Conservation (phyloP, 2,797 vertebrate species). For the Pitangus sulphuratus region DNA sequence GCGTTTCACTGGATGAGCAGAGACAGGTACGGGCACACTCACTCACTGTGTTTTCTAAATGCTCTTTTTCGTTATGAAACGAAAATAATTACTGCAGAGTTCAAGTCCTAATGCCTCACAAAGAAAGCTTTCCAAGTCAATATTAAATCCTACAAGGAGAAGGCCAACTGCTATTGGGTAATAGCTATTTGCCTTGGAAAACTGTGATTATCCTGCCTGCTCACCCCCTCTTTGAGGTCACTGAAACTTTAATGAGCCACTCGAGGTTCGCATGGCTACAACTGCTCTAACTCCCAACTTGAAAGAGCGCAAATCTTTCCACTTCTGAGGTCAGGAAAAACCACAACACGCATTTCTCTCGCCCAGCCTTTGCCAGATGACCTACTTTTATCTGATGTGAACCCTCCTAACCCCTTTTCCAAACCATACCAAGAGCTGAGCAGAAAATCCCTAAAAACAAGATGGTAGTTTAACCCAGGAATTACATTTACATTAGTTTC, state of each 20-base stretch:
- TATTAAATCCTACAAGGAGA: background rate
- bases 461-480: background rate
- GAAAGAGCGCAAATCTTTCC: background rate
- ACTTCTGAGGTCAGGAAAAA: constrained; percentile 35
- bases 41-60: fast-evolving
- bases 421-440: background rate
- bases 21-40: fast-evolving
- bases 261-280: background rate
- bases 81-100: background rate
- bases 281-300: background rate
- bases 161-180: background rate
- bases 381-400: background rate
- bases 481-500: background rate
- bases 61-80: fast-evolving
- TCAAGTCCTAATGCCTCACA: background rate
- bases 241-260: background rate
- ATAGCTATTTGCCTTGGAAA: background rate
- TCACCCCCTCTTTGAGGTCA: background rate
- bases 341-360: background rate
- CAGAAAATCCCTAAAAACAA: background rate
- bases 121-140: background rate
- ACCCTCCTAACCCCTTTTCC: background rate
- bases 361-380: background rate
- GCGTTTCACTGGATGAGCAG: constrained; percentile 74
- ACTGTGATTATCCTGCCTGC: background rate